phyloP scores from a whole-genome alignment of 2,113 vertebrate genomes.

The Bucco capensis region DNA sequence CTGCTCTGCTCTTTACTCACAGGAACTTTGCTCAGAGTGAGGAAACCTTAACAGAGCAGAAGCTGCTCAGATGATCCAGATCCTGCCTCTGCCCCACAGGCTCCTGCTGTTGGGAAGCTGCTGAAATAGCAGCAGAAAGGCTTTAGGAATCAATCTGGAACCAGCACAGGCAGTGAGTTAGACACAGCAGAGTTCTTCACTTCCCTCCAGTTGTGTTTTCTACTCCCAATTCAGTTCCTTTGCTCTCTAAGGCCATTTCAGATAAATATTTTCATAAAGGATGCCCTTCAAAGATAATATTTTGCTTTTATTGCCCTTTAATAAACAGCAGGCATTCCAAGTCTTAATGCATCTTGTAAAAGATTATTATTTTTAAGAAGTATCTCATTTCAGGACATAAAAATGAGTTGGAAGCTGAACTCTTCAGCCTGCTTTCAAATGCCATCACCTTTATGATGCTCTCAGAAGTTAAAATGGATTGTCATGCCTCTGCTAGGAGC shows the following conservation, averaged over 20 bases:
- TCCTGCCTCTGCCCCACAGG: neutral
- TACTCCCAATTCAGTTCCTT: neutral
- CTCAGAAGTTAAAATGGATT: constrained; percentile 24
- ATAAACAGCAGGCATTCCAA: constrained; percentile 26
- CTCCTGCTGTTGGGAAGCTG: neutral
- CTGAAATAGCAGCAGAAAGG: neutral
- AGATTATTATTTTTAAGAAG: constrained; percentile 22
- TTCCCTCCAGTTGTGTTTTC: neutral
- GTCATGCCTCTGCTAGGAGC: constrained; percentile 13
- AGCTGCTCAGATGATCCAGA: neutral
- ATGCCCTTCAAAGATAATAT: constrained; percentile 36
- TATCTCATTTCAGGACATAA: constrained; percentile 44
- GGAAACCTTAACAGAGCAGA: neutral
- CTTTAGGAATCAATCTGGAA: neutral
- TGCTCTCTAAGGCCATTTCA: neutral
- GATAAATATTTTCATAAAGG: constrained; percentile 33
- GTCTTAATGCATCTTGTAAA: constrained; percentile 50
- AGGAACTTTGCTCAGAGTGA: neutral
- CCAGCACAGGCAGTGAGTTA: neutral
- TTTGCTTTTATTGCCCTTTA: constrained; percentile 36
- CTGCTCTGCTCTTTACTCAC: neutral
- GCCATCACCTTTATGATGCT: constrained; percentile 27
- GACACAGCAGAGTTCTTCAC: neutral
- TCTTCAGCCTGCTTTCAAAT: neutral
- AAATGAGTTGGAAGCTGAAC: neutral